phyloP scores from a whole-genome alignment of 2,113 vertebrate species.

The Centrocercus urophasianus region DNA sequence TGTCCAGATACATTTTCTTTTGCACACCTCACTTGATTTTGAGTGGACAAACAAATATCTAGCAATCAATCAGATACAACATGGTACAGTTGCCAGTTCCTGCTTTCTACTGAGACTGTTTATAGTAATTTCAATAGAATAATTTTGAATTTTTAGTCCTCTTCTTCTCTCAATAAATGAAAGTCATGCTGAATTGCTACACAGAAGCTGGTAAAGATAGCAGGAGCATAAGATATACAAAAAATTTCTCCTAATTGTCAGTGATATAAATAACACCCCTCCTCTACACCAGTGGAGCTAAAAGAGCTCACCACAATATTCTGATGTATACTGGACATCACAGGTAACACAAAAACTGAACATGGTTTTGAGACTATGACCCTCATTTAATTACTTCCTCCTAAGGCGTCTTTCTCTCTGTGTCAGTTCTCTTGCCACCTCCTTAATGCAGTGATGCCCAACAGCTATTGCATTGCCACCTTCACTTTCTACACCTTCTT shows the following conservation, averaged over 20 bases:
- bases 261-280: neutral
- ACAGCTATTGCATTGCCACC: neutral
- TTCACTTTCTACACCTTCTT: neutral
- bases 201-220: neutral
- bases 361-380: neutral
- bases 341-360: neutral
- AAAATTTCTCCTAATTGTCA: neutral
- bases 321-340: neutral
- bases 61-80: neutral
- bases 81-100: neutral
- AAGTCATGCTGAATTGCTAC: neutral
- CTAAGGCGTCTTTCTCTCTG: neutral
- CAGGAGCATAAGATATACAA: neutral
- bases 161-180: neutral
- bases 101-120: neutral
- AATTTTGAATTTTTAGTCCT: neutral
- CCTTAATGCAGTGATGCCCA: neutral
- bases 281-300: neutral
- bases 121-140: neutral
- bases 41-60: neutral
- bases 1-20: neutral
- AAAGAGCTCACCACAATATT: neutral
- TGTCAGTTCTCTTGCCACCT: neutral
- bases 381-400: neutral
- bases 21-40: slow-evolving; percentile 1